Evolutionary conservation across 2,888 invertebrate genomes (phyloP).

Genomic region (Crepidodera aurea): DNA sequence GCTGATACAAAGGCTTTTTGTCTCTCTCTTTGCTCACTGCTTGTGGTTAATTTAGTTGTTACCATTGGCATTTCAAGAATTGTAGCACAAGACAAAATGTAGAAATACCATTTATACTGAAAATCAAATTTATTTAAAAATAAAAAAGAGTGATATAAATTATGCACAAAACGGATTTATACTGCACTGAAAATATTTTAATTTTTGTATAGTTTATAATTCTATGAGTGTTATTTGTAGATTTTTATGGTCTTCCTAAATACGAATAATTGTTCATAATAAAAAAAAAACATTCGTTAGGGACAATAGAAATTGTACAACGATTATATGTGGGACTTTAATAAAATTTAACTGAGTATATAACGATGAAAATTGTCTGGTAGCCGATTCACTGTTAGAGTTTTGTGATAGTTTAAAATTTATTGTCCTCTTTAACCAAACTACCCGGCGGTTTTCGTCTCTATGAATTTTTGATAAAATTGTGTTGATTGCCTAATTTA

Average conservation of each 20-base stretch:
- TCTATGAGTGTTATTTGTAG: constrained; percentile 35
- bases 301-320: background rate
- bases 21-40: no score
- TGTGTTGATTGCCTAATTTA: constrained; percentile 49
- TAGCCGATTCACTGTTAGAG: constrained; percentile 39
- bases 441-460: constrained; percentile 17
- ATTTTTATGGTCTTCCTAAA: background rate
- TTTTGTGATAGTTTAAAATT: constrained; percentile 11
- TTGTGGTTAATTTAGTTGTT: no score
- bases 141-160: no score
- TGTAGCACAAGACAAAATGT: no score
- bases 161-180: no score
- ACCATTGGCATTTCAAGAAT: no score
- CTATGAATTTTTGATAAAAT: constrained; percentile 27
- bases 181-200: background rate
- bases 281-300: background rate
- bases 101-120: no score
- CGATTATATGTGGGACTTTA: background rate
- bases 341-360: constrained; percentile 52
- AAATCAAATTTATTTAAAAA: no score
- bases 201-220: constrained; percentile 45
- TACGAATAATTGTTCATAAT: background rate
- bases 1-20: no score
- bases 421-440: constrained; percentile 7
- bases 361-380: constrained; percentile 21